Percentiles rank a stretch among this genome's conserved stretches.
Evolutionary conservation across 1,140 invertebrate species (phyloP).

Genomic region (Bombus confusus): DNA sequence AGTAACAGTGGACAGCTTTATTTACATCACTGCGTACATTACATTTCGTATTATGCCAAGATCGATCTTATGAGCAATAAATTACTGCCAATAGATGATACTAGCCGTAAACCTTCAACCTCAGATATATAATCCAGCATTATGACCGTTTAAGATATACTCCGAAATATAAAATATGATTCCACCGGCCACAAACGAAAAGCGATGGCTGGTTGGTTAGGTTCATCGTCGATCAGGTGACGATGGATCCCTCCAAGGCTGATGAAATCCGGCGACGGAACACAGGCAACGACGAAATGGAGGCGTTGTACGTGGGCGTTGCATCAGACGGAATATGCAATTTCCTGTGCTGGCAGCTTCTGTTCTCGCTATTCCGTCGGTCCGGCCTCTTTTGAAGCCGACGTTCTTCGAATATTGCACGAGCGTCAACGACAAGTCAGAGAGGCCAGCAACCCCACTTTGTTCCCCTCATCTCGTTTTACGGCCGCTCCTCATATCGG

Average conservation of each 20-base stretch:
- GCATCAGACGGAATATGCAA: conserved; percentile 54
- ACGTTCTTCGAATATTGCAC: conserved; percentile 51
- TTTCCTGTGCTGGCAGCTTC: conserved; percentile 34
- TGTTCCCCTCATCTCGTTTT: conserved; percentile 46
- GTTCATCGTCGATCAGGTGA: neutral
- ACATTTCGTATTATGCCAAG: too few relatives aligned
- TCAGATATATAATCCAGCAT: too few relatives aligned
- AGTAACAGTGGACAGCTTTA: too few relatives aligned
- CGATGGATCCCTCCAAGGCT: neutral
- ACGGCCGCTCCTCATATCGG: conserved; percentile 40
- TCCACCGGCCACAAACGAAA: neutral
- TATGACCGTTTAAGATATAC: too few relatives aligned
- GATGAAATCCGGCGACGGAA: conserved; percentile 21
- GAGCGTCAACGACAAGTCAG: conserved; percentile 20
- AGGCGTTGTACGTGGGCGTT: conserved; percentile 30
- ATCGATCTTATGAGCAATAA: too few relatives aligned
- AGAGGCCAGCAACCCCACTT: conserved; percentile 20
- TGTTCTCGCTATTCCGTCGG: neutral
- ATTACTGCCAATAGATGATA: too few relatives aligned
- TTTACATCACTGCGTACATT: too few relatives aligned
- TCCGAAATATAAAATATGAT: neutral
- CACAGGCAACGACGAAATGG: conserved; percentile 16
- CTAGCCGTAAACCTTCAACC: too few relatives aligned
- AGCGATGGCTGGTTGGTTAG: neutral
- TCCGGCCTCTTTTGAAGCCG: conserved; percentile 32